Conservation (phyloP, 2,113 vertebrate genomes). For the Trichomycterus rosablanca region DNA sequence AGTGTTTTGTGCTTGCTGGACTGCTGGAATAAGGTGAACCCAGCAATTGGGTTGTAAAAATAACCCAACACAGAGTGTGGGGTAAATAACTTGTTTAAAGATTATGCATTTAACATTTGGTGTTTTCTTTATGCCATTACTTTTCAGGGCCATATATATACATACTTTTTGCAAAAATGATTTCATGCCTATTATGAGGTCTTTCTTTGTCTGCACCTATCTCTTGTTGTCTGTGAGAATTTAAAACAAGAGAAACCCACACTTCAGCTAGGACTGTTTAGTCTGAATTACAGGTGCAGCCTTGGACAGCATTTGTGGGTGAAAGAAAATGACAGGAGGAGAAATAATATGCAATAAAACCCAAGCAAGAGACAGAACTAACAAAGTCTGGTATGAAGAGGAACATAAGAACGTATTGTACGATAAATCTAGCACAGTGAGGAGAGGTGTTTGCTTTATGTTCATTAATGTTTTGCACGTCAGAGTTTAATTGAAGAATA, state of each 20-base stretch:
- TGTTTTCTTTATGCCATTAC: too few relatives aligned
- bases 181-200: too few relatives aligned
- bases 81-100: too few relatives aligned
- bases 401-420: constrained; percentile 29
- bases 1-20: too few relatives aligned
- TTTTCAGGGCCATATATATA: too few relatives aligned
- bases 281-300: constrained; percentile 30
- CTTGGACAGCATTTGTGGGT: constrained; percentile 21
- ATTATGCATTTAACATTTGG: too few relatives aligned
- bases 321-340: constrained; percentile 30
- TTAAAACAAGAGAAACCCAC: neutral
- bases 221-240: neutral
- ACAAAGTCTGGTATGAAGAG: constrained; percentile 31
- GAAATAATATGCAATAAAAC: constrained; percentile 30
- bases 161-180: too few relatives aligned
- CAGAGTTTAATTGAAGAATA: constrained; percentile 70
- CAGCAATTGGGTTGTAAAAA: too few relatives aligned
- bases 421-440: constrained; percentile 33
- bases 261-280: constrained; percentile 29
- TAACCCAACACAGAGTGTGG: too few relatives aligned
- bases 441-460: constrained; percentile 51
- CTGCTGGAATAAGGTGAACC: too few relatives aligned
- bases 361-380: constrained; percentile 2
- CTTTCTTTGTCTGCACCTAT: too few relatives aligned
- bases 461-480: constrained; percentile 28